A percentile compares a stretch with the other conserved stretches of the same genome.
phyloP scores from a whole-genome alignment of 2,797 vertebrate genomes.

The Pitangus sulphuratus region DNA sequence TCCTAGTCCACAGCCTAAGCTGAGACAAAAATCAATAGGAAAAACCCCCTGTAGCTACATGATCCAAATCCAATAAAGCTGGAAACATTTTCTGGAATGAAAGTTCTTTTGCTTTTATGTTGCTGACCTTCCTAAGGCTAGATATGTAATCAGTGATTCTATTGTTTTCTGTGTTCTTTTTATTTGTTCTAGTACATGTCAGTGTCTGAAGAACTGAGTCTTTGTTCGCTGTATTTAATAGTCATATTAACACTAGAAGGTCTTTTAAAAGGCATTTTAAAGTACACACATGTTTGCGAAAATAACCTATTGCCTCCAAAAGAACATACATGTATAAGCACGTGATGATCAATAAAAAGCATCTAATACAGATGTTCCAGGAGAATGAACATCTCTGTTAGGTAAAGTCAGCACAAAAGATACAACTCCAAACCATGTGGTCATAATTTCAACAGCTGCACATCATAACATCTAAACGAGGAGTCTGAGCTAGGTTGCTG shows the following conservation, averaged over 20 bases:
- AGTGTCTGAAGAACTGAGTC: constrained; percentile 49
- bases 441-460: neutral
- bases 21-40: constrained; percentile 67
- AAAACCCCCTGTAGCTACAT: constrained; percentile 46
- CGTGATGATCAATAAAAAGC: neutral
- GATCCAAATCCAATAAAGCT: constrained; percentile 67
- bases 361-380: neutral
- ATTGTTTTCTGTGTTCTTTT: neutral
- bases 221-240: neutral
- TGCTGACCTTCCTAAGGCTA: constrained; percentile 72
- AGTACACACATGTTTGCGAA: neutral
- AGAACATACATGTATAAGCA: neutral
- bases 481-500: neutral
- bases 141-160: constrained; percentile 63
- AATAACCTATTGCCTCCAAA: neutral
- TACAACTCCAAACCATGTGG: neutral
- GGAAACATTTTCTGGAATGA: constrained; percentile 65
- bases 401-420: neutral
- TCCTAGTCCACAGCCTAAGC: constrained; percentile 3
- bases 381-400: neutral
- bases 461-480: neutral
- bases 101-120: constrained; percentile 71
- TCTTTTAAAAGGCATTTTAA: neutral
- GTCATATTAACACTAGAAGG: neutral
- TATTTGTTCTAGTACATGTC: constrained; percentile 38